Base-by-base conservation (phyloP, 2,797 vertebrate species). In the Sarcoramphus papa region DNA sequence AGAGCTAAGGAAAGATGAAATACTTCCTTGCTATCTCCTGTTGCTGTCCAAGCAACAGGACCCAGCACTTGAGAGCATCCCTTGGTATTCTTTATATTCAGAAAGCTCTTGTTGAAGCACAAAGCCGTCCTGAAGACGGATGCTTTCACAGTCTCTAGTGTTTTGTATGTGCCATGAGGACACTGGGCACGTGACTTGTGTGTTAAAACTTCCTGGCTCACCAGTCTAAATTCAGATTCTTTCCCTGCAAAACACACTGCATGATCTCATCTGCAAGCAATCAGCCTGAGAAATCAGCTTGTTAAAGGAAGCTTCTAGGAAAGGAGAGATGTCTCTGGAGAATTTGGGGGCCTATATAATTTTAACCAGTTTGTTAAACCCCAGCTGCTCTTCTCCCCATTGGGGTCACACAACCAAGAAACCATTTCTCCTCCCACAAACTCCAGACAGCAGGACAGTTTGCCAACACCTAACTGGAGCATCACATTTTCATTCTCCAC, bases 181-280 rank as follows among this genome's bases (percentile, higher is more conserved):
- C 92, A 77, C 68, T 2, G 75, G 84, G 80, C 93, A 95, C 80
- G 93, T 85, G 94, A 97, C 84, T 89, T 2, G 90, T 79, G 60
- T 92, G 92, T 94, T 97, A 92, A 94, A 97, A 70, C 84, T 92
- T 93, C 82, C 94, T 96, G 96, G 95, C 96, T 95, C 95, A 17
- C 75, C 86, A 89, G 53, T 9, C 9, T 5, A 43, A 94, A 92
- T 50, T 82, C 81, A 59, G 97, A 97, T 97, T 97, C 92, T 57
- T 97, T 97, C 85, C 77, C 95, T 94, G 90, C 94, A 97, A 95
- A 95, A 95, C 93, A 93, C 90, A 78, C 95, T 93, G 95, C 53
- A 93, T 97, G 97, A 97, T 94, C 97, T 97, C 97, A 97, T 97
- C 97, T 97, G 97, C 96, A 96, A 97, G 96, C 95, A 97, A 97